Evolutionary conservation across 2,888 invertebrate genomes (phyloP).

Genomic region (Platynereis dumerilii): DNA sequence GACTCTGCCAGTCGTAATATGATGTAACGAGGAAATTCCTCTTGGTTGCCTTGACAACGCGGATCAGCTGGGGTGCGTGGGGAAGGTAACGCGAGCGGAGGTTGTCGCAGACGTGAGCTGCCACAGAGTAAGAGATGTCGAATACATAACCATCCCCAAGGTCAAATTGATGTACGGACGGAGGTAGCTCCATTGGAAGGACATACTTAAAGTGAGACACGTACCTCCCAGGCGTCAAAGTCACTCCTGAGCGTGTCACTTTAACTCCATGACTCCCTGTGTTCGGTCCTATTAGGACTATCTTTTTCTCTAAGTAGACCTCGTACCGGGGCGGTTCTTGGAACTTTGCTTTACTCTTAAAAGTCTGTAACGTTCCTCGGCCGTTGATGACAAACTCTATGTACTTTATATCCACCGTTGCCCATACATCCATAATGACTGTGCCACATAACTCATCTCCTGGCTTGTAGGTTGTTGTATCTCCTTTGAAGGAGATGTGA

Average conservation of each 20-base stretch:
- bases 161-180: constrained; percentile 38
- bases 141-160: constrained; percentile 43
- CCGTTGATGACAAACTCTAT: constrained; percentile 53
- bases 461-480: constrained; percentile 44
- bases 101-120: constrained; percentile 53
- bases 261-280: constrained; percentile 45
- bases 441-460: constrained; percentile 50
- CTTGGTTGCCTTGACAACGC: constrained; percentile 45
- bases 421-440: constrained; percentile 48
- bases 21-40: constrained; percentile 45
- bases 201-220: constrained; percentile 50
- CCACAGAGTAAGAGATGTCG: constrained; percentile 47
- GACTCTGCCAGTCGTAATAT: constrained; percentile 44
- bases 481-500: constrained; percentile 49
- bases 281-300: constrained; percentile 47
- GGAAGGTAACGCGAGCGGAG: constrained; percentile 27
- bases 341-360: constrained; percentile 38
- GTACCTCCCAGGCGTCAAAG: constrained; percentile 48
- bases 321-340: constrained; percentile 41
- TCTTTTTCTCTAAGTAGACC: constrained; percentile 49
- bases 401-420: constrained; percentile 47
- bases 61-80: constrained; percentile 34
- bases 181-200: constrained; percentile 49
- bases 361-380: constrained; percentile 42
- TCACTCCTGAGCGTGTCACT: constrained; percentile 32